These are phyloP conservation scores for Plecotus auritus DNA, from an alignment of 2,113 vertebrate species.

Conservation along the genomic window DNA sequence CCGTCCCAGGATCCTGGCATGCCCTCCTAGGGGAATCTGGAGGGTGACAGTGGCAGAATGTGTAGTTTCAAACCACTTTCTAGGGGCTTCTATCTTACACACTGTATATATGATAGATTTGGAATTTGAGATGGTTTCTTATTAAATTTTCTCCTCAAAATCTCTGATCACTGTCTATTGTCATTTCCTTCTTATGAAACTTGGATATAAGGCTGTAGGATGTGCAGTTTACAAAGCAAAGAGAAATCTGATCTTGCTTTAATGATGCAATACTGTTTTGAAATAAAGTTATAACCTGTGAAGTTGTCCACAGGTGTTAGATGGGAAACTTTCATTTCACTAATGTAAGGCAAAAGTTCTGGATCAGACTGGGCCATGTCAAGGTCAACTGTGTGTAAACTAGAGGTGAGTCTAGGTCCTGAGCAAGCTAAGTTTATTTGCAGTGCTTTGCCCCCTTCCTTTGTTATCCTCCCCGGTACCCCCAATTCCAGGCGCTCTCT, in stretches of 20 bases:
- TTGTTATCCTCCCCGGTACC: background rate
- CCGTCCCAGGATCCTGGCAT: background rate
- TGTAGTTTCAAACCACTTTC: background rate
- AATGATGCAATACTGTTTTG: background rate
- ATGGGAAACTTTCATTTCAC: background rate
- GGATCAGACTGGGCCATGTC: background rate
- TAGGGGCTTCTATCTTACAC: background rate
- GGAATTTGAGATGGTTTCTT: background rate
- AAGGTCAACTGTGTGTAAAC: constrained; percentile 4
- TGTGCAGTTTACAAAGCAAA: background rate
- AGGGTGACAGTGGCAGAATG: background rate
- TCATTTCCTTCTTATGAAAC: background rate
- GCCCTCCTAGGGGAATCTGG: background rate
- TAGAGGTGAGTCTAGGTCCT: background rate
- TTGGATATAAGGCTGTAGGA: background rate
- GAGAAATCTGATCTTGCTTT: background rate
- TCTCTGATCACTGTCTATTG: background rate
- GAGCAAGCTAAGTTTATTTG: background rate
- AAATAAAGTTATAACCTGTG: constrained; percentile 11
- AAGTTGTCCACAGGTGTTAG: constrained; percentile 20
- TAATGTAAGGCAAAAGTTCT: background rate
- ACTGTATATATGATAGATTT: background rate
- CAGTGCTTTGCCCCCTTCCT: background rate
- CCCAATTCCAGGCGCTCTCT: background rate
- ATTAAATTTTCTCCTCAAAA: background rate